Conservation (phyloP, 2,113 vertebrate genomes). For the Osmerus eperlanus region DNA sequence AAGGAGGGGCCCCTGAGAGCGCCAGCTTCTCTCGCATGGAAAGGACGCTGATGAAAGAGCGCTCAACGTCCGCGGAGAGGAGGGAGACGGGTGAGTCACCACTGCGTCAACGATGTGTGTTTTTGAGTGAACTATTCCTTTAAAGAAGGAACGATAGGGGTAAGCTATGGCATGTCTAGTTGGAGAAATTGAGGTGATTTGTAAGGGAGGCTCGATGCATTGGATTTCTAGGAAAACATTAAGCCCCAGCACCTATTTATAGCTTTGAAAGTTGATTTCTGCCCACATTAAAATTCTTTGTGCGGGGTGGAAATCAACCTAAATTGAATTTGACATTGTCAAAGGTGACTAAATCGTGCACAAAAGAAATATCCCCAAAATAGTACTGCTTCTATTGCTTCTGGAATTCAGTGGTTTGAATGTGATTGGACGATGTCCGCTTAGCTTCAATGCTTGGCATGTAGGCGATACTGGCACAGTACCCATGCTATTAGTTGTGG, state of each 20-base stretch:
- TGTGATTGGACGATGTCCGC: conserved; percentile 34
- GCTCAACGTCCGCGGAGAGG: conserved; percentile 74
- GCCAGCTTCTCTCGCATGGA: conserved; percentile 64
- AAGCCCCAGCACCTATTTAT: conserved; percentile 9
- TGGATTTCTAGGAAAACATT: background rate
- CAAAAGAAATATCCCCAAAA: conserved; percentile 45
- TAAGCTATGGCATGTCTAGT: too few relatives aligned
- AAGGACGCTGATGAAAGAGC: conserved; percentile 80
- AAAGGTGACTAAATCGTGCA: conserved; percentile 49
- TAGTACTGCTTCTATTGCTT: conserved; percentile 35
- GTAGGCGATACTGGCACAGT: conserved; percentile 21
- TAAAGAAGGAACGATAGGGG: background rate
- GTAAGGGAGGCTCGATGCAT: conserved; percentile 7
- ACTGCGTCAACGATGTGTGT: too few relatives aligned
- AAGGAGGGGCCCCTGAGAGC: conserved; percentile 53
- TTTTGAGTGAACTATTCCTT: background rate
- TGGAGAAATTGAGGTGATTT: too few relatives aligned
- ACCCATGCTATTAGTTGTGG: conserved; percentile 30
- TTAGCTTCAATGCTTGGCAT: conserved; percentile 34
- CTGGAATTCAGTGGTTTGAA: conserved; percentile 27
- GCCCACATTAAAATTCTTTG: conserved; percentile 21
- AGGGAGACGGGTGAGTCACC: conserved; percentile 67
- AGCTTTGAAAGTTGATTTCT: conserved; percentile 14
- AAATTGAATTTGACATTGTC: conserved; percentile 48
- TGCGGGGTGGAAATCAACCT: conserved; percentile 22